phyloP scores from a whole-genome alignment of 2,888 invertebrate genomes.

The Pammene fasciana region DNA sequence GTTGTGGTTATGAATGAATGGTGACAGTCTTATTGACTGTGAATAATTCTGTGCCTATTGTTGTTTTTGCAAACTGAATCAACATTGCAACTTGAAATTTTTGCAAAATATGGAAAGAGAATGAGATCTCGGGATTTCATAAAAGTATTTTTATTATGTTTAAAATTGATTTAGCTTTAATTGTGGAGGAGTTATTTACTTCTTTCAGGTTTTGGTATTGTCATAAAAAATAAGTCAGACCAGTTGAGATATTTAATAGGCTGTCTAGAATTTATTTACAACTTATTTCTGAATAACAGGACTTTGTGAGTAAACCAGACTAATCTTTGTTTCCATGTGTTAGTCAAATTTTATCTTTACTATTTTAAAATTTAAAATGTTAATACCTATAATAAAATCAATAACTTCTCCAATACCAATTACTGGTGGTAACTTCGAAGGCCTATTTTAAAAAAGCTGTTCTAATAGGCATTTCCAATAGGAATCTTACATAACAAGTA shows the following conservation, averaged over 20 bases:
- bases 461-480: conserved; percentile 2
- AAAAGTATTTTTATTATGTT: background rate
- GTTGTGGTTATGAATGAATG: conserved; percentile 14
- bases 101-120: background rate
- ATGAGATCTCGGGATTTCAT: background rate
- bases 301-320: too few species aligned
- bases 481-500: conserved; percentile 37
- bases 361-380: too few species aligned
- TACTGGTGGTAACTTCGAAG: background rate
- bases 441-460: background rate
- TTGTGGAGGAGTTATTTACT: background rate
- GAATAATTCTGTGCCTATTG: conserved; percentile 3
- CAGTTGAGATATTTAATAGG: too few species aligned
- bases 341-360: too few species aligned
- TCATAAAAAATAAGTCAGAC: too few species aligned
- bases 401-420: background rate
- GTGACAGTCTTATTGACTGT: background rate
- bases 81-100: background rate
- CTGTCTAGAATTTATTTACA: too few species aligned
- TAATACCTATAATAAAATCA: background rate
- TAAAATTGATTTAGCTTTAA: background rate
- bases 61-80: conserved; percentile 9
- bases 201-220: too few species aligned
- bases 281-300: too few species aligned
- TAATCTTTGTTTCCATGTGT: background rate